Evolutionary conservation across 2,888 invertebrate species (phyloP).

Genomic region (Papilio gigon): DNA sequence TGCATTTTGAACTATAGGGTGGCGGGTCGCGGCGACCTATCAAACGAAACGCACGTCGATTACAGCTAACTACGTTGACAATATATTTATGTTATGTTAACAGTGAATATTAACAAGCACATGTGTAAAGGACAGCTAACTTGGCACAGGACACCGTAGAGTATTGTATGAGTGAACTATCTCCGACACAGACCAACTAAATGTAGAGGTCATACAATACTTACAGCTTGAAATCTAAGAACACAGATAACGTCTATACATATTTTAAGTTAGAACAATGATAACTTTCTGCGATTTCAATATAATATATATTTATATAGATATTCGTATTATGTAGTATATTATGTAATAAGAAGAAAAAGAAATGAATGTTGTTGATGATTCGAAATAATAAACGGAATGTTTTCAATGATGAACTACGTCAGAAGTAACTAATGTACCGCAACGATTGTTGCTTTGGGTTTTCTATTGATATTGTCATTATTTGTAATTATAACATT

Average conservation of each 20-base stretch:
- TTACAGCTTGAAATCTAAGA: constrained; percentile 7
- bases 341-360: neutral
- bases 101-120: constrained; percentile 64
- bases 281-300: constrained; percentile 15
- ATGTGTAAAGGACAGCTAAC: constrained; percentile 66
- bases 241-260: constrained; percentile 20
- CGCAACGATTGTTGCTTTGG: constrained; percentile 44
- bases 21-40: constrained; percentile 73
- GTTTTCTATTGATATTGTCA: constrained; percentile 54
- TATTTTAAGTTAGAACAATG: constrained; percentile 16
- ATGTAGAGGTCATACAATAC: constrained; percentile 41
- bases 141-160: constrained; percentile 72
- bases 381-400: constrained; percentile 24
- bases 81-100: constrained; percentile 55
- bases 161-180: constrained; percentile 41
- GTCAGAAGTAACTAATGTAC: constrained; percentile 43
- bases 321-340: too few relatives aligned
- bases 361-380: neutral
- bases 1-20: constrained; percentile 78
- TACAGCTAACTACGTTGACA: constrained; percentile 77
- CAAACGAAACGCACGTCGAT: constrained; percentile 74
- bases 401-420: constrained; percentile 41
- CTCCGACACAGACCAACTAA: constrained; percentile 43
- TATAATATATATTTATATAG: constrained; percentile 16
- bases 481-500: constrained; percentile 54